Evolutionary conservation across 30 jellyfish, hydroid and myxozoan genomes (phyloP).

Genomic region (Aurelia sp.): DNA sequence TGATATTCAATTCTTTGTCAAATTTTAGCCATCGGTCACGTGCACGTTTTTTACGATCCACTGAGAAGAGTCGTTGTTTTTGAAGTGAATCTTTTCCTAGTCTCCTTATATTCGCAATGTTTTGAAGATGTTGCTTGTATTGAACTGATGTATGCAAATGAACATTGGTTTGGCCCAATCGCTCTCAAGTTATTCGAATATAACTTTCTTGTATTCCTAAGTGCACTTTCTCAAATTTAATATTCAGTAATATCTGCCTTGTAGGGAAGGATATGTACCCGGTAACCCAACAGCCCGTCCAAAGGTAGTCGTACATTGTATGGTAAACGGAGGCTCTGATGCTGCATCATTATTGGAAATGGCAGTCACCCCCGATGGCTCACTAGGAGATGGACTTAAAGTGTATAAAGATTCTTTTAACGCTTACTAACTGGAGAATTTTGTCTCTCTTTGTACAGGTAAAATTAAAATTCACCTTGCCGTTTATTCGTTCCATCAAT

Average conservation of each 20-base stretch:
- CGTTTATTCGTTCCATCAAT: background rate
- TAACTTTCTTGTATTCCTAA: no score
- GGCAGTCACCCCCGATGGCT: slow-evolving; percentile 95
- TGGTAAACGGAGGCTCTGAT: slow-evolving; percentile 99
- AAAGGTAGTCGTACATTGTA: slow-evolving; percentile 95
- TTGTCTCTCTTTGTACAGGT: slow-evolving; percentile 56
- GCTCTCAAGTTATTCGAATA: no score
- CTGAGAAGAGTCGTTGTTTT: no score
- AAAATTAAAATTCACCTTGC: background rate
- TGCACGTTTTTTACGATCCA: no score
- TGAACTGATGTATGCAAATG: no score
- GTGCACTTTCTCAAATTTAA: background rate
- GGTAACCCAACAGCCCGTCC: slow-evolving; percentile 99
- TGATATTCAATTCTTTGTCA: no score
- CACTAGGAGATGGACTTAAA: slow-evolving; percentile 99
- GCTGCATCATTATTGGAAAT: slow-evolving; percentile 91
- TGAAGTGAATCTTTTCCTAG: no score
- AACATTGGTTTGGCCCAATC: no score
- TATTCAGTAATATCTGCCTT: background rate
- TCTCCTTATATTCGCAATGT: no score
- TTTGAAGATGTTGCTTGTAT: no score
- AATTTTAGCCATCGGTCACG: no score
- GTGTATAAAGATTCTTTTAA: slow-evolving; percentile 97
- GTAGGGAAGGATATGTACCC: slow-evolving; percentile 98
- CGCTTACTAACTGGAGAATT: slow-evolving; percentile 78